Conservation (phyloP, 1,140 invertebrate genomes). For the Hesperophylax magnus region DNA sequence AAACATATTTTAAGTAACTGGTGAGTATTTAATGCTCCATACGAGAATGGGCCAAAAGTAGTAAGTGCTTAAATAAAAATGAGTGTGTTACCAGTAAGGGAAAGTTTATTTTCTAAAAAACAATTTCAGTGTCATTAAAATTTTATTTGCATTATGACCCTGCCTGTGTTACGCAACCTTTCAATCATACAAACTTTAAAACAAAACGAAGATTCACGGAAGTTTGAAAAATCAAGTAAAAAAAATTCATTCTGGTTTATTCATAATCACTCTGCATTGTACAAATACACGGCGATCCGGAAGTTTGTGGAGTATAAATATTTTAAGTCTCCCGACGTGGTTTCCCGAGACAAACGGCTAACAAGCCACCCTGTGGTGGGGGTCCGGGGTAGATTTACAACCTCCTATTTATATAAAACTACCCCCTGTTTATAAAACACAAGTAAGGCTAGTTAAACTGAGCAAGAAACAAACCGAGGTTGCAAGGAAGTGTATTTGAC, state of each 20-base stretch:
- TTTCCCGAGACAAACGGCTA: constrained; percentile 41
- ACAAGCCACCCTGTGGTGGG: constrained; percentile 40
- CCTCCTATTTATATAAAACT: constrained; percentile 33
- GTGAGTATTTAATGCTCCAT: too few relatives aligned
- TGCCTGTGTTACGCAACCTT: too few relatives aligned
- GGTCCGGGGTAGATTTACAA: constrained; percentile 39
- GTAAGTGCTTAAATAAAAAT: too few relatives aligned
- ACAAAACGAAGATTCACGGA: too few relatives aligned
- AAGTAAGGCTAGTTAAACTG: not conserved
- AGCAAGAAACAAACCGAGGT: not conserved
- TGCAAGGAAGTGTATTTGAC: not conserved
- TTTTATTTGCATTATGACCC: too few relatives aligned
- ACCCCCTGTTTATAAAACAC: constrained; percentile 33
- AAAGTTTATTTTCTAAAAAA: too few relatives aligned
- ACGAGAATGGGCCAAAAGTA: too few relatives aligned
- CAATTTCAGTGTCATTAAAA: too few relatives aligned
- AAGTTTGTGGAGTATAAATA: constrained; percentile 43
- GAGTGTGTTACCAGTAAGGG: too few relatives aligned
- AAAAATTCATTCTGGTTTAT: not conserved
- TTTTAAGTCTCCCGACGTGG: constrained; percentile 37
- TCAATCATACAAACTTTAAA: too few relatives aligned
- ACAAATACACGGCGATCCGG: constrained; percentile 30
- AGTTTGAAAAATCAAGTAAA: too few relatives aligned
- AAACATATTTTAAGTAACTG: too few relatives aligned
- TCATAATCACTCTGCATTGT: not conserved